These are phyloP conservation scores for Caenorhabditis angaria DNA, from an alignment of 2,888 invertebrate genomes.

Conservation along the genomic window DNA sequence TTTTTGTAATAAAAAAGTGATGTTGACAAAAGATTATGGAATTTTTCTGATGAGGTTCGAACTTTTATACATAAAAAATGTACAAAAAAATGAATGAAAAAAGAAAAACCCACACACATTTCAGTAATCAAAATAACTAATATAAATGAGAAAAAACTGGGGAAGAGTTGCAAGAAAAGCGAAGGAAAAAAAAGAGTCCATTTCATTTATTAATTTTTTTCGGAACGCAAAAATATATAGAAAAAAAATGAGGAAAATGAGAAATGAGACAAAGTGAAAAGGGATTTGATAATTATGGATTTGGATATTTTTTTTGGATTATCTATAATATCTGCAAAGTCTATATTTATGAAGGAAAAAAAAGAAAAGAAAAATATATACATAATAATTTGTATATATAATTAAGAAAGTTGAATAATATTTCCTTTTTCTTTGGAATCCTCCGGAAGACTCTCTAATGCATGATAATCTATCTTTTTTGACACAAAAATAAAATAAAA, in stretches of 20 bases:
- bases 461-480: not conserved
- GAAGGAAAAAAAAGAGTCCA: not conserved
- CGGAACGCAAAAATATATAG: not conserved
- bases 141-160: not conserved
- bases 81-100: too few species aligned
- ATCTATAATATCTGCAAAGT: not conserved
- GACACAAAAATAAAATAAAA: too few species aligned
- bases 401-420: conserved; percentile 4
- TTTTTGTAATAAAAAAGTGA: too few species aligned
- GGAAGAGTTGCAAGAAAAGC: not conserved
- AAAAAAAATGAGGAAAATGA: not conserved
- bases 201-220: not conserved
- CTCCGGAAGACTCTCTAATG: not conserved
- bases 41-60: too few species aligned
- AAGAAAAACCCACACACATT: too few species aligned
- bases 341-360: too few species aligned
- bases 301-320: not conserved
- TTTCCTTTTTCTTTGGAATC: not conserved
- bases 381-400: conserved; percentile 1
- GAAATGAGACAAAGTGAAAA: not conserved
- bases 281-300: not conserved
- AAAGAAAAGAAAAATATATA: too few species aligned
- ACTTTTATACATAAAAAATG: too few species aligned
- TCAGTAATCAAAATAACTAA: not conserved
- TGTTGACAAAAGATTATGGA: too few species aligned